Conservation (phyloP, 2,113 vertebrate species). For the Bos taurus region ARS-UCD2.0 NC_037339.1:15554501-15555000, state of each 20-base stretch:
- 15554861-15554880: neutral
- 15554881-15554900: neutral
- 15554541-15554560: neutral
- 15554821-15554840: neutral
- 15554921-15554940: neutral
- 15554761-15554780: neutral
- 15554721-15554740: neutral
- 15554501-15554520: neutral
- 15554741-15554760: neutral
- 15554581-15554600: neutral
- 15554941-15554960: neutral
- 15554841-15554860: neutral
- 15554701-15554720: neutral
- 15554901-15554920: neutral
- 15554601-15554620: neutral
- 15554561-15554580: neutral
- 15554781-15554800: neutral
- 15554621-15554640: neutral
- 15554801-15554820: neutral
- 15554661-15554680: neutral
- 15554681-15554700: neutral
- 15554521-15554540: neutral
- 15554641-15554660: neutral
- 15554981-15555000: neutral
- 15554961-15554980: neutral